A percentile compares a stretch with the other conserved stretches of the same genome.
These are phyloP conservation scores for Micropoecilia bifurca DNA, from an alignment of 2,797 vertebrate genomes.

Conservation along the genomic window DNA sequence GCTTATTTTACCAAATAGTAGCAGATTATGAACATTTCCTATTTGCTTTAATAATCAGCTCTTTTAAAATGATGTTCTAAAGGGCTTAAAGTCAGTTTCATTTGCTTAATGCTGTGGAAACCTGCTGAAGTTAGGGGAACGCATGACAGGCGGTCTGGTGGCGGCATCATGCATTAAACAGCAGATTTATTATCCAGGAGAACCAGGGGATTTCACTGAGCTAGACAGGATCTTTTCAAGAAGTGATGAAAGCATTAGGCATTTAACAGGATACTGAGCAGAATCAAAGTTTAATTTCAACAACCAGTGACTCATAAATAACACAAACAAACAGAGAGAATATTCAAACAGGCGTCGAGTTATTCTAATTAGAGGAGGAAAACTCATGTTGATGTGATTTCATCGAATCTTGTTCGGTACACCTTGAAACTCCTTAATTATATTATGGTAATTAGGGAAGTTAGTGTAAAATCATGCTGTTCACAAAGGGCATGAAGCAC, in stretches of 20 bases:
- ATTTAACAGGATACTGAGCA: slow-evolving; percentile 46
- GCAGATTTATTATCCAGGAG: background rate
- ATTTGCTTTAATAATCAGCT: background rate
- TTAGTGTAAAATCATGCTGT: background rate
- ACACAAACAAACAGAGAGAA: slow-evolving; percentile 24
- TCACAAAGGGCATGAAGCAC: slow-evolving; percentile 3
- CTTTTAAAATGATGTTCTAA: background rate
- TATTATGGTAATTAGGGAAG: background rate
- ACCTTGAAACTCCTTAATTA: too few relatives aligned
- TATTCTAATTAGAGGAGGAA: background rate
- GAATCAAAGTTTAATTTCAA: slow-evolving; percentile 46
- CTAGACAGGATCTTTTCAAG: background rate
- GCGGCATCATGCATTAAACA: background rate
- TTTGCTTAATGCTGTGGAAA: background rate
- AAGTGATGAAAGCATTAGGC: slow-evolving; percentile 51
- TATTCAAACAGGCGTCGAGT: slow-evolving; percentile 25
- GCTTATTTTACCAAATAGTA: background rate
- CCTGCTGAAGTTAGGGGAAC: background rate
- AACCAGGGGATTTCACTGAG: background rate
- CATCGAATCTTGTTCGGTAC: background rate
- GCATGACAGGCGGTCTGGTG: background rate
- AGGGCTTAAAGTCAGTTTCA: background rate
- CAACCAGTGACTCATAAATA: slow-evolving; percentile 39
- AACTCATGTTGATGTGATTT: slow-evolving; percentile 3
- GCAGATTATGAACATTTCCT: background rate